Base-by-base conservation (phyloP, 2,888 invertebrate species). In the Agrotis exclamationis region DNA sequence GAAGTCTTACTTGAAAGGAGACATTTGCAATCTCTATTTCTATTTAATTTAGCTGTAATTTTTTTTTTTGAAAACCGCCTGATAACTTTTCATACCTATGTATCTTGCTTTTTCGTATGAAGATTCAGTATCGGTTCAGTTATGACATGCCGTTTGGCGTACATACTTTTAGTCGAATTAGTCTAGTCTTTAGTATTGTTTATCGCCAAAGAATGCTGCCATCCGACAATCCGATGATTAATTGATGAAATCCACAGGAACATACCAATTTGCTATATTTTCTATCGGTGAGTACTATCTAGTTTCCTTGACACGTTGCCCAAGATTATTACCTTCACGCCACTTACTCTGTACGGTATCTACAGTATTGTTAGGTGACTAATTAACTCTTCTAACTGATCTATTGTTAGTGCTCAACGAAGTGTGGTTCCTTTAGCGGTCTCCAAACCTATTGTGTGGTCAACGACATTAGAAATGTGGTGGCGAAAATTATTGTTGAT, bases 311-410 rank as follows among this genome's bases (percentile, higher is more conserved):
- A 65, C 60, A 56, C 24, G 44, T 79, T 74, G 39, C 22, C 47
- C 14, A 79, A 79, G 60, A 80, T 69, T 80, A 45, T n/a, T 28
- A 82, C 53, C 68, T 79, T 79, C 76, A 80, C 71, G 83, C 73
- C 68, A 82, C 79, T 82, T 82, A 72, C 68, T 72, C 59, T 9
- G 66, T 73, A 81, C 84, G 84, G 81, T 76, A 62, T 70, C 79
- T 67, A 28, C 22, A 22, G 72, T 50, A 84, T 83, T 85, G 85
- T 82, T 51, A n/a, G 56, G 56, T 68, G 65, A 78, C 69, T 84
- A 85, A 86, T 86, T 85, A 86, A 75, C 67, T 69, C 57, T 70
- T 64, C 74, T 82, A 81, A 74, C 82, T 71, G 69, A 50, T 50
- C 82, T 65, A 85, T 85, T 85, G 84, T 85, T 73, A 64, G 65